These are phyloP conservation scores for Muscicapa striata DNA, from an alignment of 2,797 vertebrate species.

Conservation along the genomic window DNA sequence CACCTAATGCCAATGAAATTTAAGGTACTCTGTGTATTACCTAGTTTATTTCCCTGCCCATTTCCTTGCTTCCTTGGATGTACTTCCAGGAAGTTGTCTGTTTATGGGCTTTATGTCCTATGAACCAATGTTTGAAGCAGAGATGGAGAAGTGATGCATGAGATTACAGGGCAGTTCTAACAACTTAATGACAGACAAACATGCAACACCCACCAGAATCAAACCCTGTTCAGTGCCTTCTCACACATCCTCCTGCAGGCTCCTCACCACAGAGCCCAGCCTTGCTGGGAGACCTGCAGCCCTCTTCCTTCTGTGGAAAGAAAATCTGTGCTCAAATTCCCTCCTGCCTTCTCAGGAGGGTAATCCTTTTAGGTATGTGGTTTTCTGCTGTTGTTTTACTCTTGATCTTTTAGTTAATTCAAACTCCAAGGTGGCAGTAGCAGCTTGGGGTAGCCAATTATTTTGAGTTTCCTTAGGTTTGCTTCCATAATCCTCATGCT, in stretches of 20 bases:
- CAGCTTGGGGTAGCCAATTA: neutral
- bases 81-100: neutral
- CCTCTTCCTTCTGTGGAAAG: neutral
- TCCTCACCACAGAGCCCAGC: neutral
- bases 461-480: slow-evolving; percentile 21
- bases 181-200: neutral
- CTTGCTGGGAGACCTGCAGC: neutral
- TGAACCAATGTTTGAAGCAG: neutral
- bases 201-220: neutral
- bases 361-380: neutral
- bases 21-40: neutral
- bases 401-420: slow-evolving; percentile 13
- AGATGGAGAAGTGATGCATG: neutral
- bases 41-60: neutral
- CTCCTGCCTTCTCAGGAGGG: neutral
- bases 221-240: neutral
- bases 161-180: neutral
- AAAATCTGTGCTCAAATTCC: neutral
- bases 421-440: neutral
- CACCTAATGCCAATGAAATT: neutral
- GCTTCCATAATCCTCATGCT: neutral
- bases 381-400: neutral
- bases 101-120: neutral
- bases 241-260: neutral
- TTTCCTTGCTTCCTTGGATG: neutral